These are phyloP conservation scores for Todiramphus chloris DNA, from an alignment of 2,113 vertebrate species.

Conservation along the genomic window DNA sequence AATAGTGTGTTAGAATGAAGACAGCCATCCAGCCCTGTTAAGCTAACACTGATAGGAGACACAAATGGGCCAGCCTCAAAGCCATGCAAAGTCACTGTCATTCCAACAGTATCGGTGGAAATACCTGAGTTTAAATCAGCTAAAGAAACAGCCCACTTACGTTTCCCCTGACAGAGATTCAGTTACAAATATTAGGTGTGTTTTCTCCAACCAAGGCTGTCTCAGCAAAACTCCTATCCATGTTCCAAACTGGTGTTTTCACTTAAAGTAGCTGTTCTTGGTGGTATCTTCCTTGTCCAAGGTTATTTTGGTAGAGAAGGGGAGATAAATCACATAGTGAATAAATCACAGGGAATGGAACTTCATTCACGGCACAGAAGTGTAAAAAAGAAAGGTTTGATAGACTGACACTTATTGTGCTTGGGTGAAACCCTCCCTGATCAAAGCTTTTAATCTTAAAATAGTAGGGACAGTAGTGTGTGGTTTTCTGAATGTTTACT, in stretches of 20 bases:
- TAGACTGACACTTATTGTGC: background rate
- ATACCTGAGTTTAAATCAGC: background rate
- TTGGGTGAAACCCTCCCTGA: background rate
- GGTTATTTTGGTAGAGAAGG: background rate
- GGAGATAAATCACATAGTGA: background rate
- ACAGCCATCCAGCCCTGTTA: background rate
- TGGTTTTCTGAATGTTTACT: background rate
- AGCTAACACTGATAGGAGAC: background rate
- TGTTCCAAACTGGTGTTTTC: background rate
- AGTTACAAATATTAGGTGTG: background rate
- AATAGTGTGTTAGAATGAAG: background rate
- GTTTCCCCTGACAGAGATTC: background rate
- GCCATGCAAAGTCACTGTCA: background rate
- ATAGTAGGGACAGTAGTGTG: background rate
- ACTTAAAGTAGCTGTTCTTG: background rate
- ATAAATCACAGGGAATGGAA: background rate
- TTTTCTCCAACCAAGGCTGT: background rate
- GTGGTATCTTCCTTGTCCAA: background rate
- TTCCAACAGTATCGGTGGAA: rapidly evolving
- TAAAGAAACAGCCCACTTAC: background rate
- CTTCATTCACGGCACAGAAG: background rate
- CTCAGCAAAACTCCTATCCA: background rate
- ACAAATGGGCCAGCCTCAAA: background rate
- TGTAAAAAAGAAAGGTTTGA: background rate
- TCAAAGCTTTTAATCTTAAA: background rate